Conservation (phyloP, 2,113 vertebrate genomes). For the Puntigrus tetrazona region DNA sequence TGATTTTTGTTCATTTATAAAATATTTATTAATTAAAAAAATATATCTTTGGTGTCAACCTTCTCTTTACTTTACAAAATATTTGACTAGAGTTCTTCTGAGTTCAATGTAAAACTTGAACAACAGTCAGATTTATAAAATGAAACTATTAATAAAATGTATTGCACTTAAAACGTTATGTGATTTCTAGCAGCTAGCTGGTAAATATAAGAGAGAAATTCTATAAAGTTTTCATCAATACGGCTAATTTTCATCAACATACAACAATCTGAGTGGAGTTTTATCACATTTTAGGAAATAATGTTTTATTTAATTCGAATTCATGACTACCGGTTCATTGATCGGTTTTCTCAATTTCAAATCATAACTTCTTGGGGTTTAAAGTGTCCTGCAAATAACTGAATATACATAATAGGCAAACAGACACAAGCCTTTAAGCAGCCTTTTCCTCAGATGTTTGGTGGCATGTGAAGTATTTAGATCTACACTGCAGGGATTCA, state of each 20-base stretch:
- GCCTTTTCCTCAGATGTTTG: not conserved
- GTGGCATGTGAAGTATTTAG: not conserved
- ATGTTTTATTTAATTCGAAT: no score
- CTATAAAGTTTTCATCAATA: not conserved
- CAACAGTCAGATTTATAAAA: no score
- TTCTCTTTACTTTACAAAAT: not conserved
- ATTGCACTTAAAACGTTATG: not conserved
- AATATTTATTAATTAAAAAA: not conserved
- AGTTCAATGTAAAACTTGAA: not conserved
- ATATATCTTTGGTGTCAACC: not conserved
- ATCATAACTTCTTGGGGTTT: no score
- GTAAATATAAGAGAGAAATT: not conserved
- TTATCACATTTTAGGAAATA: not conserved
- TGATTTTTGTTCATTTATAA: not conserved
- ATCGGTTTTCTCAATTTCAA: no score
- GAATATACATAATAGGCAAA: not conserved
- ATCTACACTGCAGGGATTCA: constrained; percentile 10
- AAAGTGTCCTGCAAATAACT: no score
- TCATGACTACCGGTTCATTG: no score
- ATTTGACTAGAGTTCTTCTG: not conserved
- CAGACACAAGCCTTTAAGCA: not conserved
- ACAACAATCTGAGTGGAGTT: not conserved
- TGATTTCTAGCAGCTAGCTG: not conserved
- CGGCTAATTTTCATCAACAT: not conserved
- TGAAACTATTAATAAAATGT: no score